Conservation (phyloP, 1,140 invertebrate genomes). For the Drosophila athabasca region DNA sequence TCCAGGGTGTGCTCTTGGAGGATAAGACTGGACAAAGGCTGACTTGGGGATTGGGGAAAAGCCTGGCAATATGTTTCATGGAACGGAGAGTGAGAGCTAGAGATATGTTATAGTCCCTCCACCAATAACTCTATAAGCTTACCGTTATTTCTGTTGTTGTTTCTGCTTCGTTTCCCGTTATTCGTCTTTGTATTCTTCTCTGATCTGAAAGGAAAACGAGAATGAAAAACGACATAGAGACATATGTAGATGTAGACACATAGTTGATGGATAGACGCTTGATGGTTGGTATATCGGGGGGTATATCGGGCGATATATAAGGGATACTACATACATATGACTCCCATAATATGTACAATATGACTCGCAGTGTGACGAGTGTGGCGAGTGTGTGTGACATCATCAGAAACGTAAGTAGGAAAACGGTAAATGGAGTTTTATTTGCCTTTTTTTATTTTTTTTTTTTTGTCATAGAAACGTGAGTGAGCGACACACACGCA, state of each 20-base stretch:
- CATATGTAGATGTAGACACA: background rate
- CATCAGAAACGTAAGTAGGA: conserved; percentile 54
- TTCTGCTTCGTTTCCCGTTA: conserved; percentile 6
- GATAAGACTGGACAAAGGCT: too few species aligned
- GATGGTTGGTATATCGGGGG: too few species aligned
- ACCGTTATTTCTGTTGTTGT: conserved; percentile 35
- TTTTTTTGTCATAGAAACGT: conserved; percentile 64
- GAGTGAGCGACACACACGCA: conserved; percentile 49
- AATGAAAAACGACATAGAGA: conserved; percentile 5
- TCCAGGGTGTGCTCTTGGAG: too few species aligned
- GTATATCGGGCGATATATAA: too few species aligned
- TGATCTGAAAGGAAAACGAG: conserved; percentile 21
- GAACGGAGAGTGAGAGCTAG: too few species aligned
- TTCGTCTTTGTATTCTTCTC: conserved; percentile 8
- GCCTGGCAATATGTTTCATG: too few species aligned
- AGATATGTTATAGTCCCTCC: too few species aligned
- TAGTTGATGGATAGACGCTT: too few species aligned
- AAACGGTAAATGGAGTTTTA: conserved; percentile 77
- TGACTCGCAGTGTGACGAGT: too few species aligned
- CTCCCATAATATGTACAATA: background rate
- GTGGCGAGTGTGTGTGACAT: too few species aligned
- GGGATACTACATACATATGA: background rate
- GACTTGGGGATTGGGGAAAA: too few species aligned
- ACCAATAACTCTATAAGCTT: conserved; percentile 19
- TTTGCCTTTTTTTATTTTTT: conserved; percentile 43